Percentiles rank a stretch among this genome's conserved stretches.
These are phyloP conservation scores for Drosophila lini DNA, from an alignment of 1,140 invertebrate species.

Conservation along the genomic window DNA sequence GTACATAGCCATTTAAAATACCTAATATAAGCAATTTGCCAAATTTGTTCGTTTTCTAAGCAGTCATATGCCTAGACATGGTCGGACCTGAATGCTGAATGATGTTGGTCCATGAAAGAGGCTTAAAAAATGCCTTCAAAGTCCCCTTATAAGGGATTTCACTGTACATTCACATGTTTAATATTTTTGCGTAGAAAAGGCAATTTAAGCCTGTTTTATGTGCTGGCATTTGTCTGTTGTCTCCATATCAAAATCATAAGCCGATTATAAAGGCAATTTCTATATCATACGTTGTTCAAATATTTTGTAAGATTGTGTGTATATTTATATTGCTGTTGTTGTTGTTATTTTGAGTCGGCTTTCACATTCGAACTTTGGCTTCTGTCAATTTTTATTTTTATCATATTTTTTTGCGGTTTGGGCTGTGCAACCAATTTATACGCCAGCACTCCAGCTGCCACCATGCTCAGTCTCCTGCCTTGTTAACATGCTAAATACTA, in stretches of 20 bases:
- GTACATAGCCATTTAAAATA: neutral
- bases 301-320: conserved; percentile 22
- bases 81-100: neutral
- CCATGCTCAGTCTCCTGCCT: conserved; percentile 39
- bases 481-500: conserved; percentile 80
- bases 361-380: conserved; percentile 55
- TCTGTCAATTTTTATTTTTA: conserved; percentile 62
- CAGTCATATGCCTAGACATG: neutral
- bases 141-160: neutral
- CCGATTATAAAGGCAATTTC: conserved; percentile 60
- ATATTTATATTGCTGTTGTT: conserved; percentile 16
- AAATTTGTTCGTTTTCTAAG: neutral
- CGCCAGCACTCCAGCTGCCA: neutral
- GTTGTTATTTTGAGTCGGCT: conserved; percentile 25
- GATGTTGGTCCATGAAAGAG: conserved; percentile 15
- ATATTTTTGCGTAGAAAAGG: conserved; percentile 41
- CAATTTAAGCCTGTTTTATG: conserved; percentile 57
- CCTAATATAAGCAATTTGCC: neutral
- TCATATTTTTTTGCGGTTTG: conserved; percentile 62
- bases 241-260: conserved; percentile 55
- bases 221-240: conserved; percentile 33
- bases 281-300: conserved; percentile 36
- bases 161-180: conserved; percentile 20
- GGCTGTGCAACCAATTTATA: neutral
- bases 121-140: conserved; percentile 13